These are phyloP conservation scores for Seira sanloemensis DNA, from an alignment of 2,888 invertebrate genomes.

Conservation along the genomic window DNA sequence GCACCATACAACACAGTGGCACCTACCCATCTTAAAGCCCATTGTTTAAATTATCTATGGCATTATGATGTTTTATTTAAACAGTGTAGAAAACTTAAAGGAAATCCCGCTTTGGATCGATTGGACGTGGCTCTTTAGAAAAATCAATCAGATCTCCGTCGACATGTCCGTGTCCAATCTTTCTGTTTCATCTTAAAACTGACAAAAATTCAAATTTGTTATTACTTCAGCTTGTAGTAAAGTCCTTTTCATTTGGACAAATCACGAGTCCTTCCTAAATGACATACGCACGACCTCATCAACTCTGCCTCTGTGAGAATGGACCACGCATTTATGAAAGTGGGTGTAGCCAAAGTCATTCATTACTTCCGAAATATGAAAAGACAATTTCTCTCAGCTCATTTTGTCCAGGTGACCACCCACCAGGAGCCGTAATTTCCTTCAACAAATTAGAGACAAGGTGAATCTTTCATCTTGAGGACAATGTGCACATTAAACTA, in stretches of 20 bases:
- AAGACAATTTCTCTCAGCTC: neutral
- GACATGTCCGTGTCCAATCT: too few relatives aligned
- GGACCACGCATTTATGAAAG: neutral
- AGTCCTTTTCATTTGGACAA: neutral
- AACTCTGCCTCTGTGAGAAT: too few relatives aligned
- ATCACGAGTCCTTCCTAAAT: neutral
- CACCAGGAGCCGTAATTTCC: neutral
- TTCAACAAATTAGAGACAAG: neutral
- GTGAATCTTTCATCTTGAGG: neutral
- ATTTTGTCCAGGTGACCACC: conserved; percentile 23
- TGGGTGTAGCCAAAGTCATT: conserved; percentile 17
- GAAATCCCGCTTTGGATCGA: neutral
- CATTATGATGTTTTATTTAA: too few relatives aligned
- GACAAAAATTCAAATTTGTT: too few relatives aligned
- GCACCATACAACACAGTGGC: conserved; percentile 7
- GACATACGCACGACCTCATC: neutral
- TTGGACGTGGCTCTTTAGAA: neutral
- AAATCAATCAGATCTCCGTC: neutral
- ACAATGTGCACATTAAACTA: conserved; percentile 20
- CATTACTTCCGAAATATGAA: conserved; percentile 11
- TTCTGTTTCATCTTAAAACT: too few relatives aligned
- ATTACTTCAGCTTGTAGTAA: too few relatives aligned
- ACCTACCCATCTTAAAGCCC: too few relatives aligned
- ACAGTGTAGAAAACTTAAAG: too few relatives aligned
- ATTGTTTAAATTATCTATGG: too few relatives aligned